Evolutionary conservation across 35 echinoderm and acorn worm species (phyloP).

Genomic region (Stichopus chloronotus): DNA sequence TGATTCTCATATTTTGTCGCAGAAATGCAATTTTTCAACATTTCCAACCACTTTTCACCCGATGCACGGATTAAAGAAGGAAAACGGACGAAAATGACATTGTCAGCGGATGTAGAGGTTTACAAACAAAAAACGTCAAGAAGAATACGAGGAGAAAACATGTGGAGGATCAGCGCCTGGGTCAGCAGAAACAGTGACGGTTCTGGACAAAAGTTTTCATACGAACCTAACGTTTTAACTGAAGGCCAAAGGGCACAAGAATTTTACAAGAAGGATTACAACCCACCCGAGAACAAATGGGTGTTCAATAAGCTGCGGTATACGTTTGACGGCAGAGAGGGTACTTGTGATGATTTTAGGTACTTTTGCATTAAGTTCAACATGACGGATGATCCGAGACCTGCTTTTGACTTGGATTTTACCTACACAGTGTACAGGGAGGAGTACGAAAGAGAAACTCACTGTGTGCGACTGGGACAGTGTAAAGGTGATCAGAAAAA

Average conservation of each 20-base stretch:
- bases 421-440: not conserved
- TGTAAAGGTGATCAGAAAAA: conserved; percentile 32
- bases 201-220: conserved; percentile 18
- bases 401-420: not conserved
- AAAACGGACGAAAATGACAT: not conserved
- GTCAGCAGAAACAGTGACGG: conserved; percentile 29
- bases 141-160: conserved; percentile 23
- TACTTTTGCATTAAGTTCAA: conserved; percentile 44
- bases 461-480: not conserved
- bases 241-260: not conserved
- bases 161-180: conserved; percentile 49
- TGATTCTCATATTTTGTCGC: too few species aligned
- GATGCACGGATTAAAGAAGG: not conserved
- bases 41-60: not conserved
- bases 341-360: conserved; percentile 6
- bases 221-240: not conserved
- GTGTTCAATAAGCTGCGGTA: not conserved
- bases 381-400: not conserved
- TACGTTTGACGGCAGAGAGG: not conserved
- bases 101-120: not conserved
- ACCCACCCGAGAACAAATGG: not conserved
- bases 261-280: not conserved
- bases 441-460: not conserved
- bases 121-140: not conserved
- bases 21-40: not conserved